phyloP scores from a whole-genome alignment of 30 jellyfish, hydroid and myxozoan genomes.

The Hydractinia symbiolongicarpus region DNA sequence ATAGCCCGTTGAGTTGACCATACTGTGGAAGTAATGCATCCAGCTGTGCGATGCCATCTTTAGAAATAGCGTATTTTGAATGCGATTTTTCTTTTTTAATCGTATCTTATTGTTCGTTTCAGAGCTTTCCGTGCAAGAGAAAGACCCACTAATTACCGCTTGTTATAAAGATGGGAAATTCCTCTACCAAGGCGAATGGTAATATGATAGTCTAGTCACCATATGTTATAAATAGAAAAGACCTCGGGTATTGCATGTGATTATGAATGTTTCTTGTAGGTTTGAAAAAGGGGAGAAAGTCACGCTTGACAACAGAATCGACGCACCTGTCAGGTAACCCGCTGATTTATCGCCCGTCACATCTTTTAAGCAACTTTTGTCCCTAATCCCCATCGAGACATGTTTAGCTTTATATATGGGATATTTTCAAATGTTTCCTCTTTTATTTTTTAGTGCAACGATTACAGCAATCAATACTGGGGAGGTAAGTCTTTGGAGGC shows the following conservation, averaged over 20 bases:
- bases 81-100: too few relatives aligned
- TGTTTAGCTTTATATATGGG: too few relatives aligned
- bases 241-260: neutral
- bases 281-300: conserved; percentile 96
- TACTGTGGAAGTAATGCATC: too few relatives aligned
- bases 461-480: conserved; percentile 83
- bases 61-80: too few relatives aligned
- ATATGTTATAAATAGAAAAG: neutral
- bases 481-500: conserved; percentile 49
- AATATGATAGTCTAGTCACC: neutral
- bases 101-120: neutral
- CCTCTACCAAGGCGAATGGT: conserved; percentile 94
- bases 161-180: conserved; percentile 95
- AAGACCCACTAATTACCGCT: conserved; percentile 77
- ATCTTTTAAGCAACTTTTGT: too few relatives aligned
- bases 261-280: conserved; percentile 33
- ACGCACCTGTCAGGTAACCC: conserved; percentile 82
- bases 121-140: conserved; percentile 38
- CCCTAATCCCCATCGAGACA: too few relatives aligned
- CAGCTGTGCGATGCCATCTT: too few relatives aligned
- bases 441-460: conserved; percentile 63
- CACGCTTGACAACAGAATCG: conserved; percentile 82
- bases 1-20: too few relatives aligned
- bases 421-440: too few relatives aligned
- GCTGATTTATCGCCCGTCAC: too few relatives aligned